Evolutionary conservation across 2,797 vertebrate species (phyloP).

Genomic region (Spinus pinus): DNA sequence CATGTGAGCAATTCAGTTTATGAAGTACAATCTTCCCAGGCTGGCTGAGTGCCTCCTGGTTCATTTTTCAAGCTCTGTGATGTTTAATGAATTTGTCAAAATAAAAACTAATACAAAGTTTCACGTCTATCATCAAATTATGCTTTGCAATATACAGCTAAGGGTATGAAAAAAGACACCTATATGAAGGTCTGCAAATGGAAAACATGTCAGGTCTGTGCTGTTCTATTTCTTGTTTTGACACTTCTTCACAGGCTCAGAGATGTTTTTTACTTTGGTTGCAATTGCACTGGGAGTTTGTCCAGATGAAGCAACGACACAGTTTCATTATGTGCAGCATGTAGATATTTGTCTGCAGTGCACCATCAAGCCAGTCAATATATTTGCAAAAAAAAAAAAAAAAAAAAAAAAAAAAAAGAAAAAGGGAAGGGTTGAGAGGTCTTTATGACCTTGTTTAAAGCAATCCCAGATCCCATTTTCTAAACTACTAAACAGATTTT

Average conservation of each 20-base stretch:
- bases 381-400: not conserved
- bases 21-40: slow-evolving; percentile 91
- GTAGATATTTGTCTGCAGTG: slow-evolving; percentile 65
- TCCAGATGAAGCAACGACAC: slow-evolving; percentile 51
- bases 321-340: slow-evolving; percentile 72
- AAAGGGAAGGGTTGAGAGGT: slow-evolving; percentile 46
- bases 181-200: slow-evolving; percentile 58
- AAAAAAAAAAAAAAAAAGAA: not conserved
- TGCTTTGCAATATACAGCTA: slow-evolving; percentile 75
- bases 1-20: slow-evolving; percentile 91
- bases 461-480: slow-evolving; percentile 67
- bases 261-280: slow-evolving; percentile 48
- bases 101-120: slow-evolving; percentile 83
- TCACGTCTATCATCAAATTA: slow-evolving; percentile 86
- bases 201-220: slow-evolving; percentile 59
- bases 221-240: slow-evolving; percentile 61
- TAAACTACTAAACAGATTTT: slow-evolving; percentile 54
- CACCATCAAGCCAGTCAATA: slow-evolving; percentile 13
- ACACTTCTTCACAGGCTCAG: slow-evolving; percentile 27
- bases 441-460: slow-evolving; percentile 70
- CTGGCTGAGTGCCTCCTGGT: slow-evolving; percentile 79
- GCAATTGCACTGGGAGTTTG: slow-evolving; percentile 68
- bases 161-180: slow-evolving; percentile 72
- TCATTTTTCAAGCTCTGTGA: slow-evolving; percentile 91
- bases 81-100: slow-evolving; percentile 94